Evolutionary conservation across 2,113 vertebrate genomes (phyloP).

Genomic region (Megalops atlanticus): DNA sequence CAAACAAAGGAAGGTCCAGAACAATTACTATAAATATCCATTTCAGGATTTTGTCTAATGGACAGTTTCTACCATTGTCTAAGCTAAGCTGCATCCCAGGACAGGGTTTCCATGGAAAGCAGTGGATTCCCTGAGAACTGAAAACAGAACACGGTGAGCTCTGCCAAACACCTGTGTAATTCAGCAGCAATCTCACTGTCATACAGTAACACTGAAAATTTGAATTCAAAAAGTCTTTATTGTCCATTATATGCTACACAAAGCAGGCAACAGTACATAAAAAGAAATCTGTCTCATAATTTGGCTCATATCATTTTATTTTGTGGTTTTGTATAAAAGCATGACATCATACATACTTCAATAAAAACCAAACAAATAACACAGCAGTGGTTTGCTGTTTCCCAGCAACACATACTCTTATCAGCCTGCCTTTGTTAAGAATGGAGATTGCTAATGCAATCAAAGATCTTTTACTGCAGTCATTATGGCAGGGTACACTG

Average conservation of each 20-base stretch:
- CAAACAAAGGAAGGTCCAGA: conserved; percentile 4
- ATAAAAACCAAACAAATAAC: too few species aligned
- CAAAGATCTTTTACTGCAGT: too few species aligned
- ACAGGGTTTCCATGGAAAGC: neutral
- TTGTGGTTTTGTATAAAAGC: too few species aligned
- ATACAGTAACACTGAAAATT: too few species aligned
- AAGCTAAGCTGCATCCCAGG: neutral
- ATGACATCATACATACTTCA: too few species aligned
- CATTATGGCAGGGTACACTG: too few species aligned
- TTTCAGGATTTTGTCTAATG: neutral
- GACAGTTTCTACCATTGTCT: neutral
- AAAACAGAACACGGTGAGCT: neutral
- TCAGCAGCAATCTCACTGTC: conserved; percentile 6
- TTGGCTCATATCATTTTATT: too few species aligned
- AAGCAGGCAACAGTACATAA: neutral
- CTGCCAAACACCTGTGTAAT: conserved; percentile 21
- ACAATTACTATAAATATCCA: conserved; percentile 8
- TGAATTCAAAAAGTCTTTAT: conserved; percentile 1
- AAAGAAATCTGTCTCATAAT: too few species aligned
- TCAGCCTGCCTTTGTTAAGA: too few species aligned
- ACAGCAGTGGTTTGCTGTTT: too few species aligned
- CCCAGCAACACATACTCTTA: too few species aligned
- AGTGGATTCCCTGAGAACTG: neutral
- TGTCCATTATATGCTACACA: neutral
- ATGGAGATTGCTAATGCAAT: too few species aligned